phyloP scores from a whole-genome alignment of 2,888 invertebrate genomes.

The Acanthosepion lycidas region DNA sequence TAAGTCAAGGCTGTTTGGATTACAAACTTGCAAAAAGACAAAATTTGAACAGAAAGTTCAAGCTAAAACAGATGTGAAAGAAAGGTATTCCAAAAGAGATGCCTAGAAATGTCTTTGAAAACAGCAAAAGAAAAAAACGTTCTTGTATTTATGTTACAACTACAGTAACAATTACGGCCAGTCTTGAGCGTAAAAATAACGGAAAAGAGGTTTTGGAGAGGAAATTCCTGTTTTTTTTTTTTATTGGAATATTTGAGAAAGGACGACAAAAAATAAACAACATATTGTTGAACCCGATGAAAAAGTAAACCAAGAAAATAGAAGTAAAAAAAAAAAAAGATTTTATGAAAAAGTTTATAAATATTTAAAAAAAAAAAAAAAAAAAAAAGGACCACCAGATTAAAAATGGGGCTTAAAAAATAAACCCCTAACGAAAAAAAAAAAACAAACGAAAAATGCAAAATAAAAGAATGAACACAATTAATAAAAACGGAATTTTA shows the following conservation, averaged over 20 bases:
- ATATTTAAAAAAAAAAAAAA: not conserved
- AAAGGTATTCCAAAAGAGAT: not conserved
- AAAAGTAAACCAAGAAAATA: not conserved
- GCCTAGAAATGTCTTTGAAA: not conserved
- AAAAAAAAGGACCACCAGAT: not conserved
- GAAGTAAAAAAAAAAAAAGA: not conserved
- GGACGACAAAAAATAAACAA: not conserved
- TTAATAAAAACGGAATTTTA: not conserved
- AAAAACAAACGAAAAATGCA: not conserved
- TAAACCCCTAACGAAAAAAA: not conserved
- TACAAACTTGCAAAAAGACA: not conserved
- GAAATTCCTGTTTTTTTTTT: not conserved
- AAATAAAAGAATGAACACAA: not conserved
- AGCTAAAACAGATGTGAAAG: too few relatives aligned
- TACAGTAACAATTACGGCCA: not conserved
- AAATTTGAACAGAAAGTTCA: too few relatives aligned
- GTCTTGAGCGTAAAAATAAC: not conserved
- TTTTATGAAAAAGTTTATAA: not conserved
- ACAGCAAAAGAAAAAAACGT: not conserved
- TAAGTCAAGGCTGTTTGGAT: constrained; percentile 6
- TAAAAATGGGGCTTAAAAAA: not conserved
- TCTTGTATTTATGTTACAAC: too few relatives aligned
- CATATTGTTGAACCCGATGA: not conserved
- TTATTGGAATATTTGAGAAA: not conserved
- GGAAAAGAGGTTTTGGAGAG: not conserved